Evolutionary conservation across 2,888 invertebrate species (phyloP), one percentile per base, ranked within the genome.

Genomic region (Metalampra italica): DNA sequence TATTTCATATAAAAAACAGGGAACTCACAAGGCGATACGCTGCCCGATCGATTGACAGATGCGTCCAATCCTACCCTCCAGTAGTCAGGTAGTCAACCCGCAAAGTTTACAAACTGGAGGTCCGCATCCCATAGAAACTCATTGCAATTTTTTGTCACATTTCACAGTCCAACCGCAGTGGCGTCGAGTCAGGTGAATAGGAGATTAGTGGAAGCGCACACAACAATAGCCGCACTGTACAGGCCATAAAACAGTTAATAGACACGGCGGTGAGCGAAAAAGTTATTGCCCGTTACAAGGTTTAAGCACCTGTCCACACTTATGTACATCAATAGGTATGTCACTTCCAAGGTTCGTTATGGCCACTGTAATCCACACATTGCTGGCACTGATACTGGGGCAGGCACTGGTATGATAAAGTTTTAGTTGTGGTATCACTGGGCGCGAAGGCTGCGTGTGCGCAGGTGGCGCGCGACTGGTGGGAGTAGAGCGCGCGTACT

Each of bases 131-230:
- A 79, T 71, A 69, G 73, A 64, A 60, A 70, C 68, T 75, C 82
- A 82, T 85, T 85, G 85, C 87, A 79, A 83, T 85, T 88, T 87
- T 87, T 88, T 88, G 82, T 86, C 86, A 85, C 86, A 87, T 87
- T 88, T 83, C 85, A 88, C 82, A 81, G 85, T 79, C 71, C 64
- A 72, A 80, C 82, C 80, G 71, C 83, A 78, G 79, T 80, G 76
- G 76, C 71, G 61, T 69, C 60, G 66, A 71, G 64, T 79, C 83
- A 84, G 84, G 84, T 85, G 85, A 82, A 84, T 81, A 81, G 79
- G 60, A 77, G 82, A 86, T 87, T 82, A 82, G 77, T 80, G 69
- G 78, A 75, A 69, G 76, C 76, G 78, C 71, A 78, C 82, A 83
- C 82, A 82, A 86, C 80, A 85, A 85, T 82, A 80, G 76, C 66